These are phyloP conservation scores for Limanda limanda DNA, from an alignment of 2,113 vertebrate genomes.

Conservation along the genomic window DNA sequence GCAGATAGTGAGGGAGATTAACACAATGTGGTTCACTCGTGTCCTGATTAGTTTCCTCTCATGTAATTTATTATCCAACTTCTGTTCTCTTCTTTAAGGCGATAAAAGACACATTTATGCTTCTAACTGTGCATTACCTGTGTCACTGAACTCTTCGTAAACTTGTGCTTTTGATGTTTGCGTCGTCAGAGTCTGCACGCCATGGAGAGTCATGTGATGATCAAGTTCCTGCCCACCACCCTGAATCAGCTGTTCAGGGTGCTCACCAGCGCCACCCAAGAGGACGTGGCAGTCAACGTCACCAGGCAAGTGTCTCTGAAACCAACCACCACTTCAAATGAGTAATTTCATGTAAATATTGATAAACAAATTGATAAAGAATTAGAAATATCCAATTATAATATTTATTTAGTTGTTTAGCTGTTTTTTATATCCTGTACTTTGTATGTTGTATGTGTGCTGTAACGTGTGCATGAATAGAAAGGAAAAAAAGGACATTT, in stretches of 20 bases:
- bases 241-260: conserved; percentile 98
- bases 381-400: too few relatives aligned
- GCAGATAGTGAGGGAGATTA: conserved; percentile 27
- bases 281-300: conserved; percentile 97
- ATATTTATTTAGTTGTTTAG: too few relatives aligned
- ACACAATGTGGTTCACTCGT: conserved; percentile 4
- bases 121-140: neutral
- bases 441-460: too few relatives aligned
- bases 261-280: conserved; percentile 90
- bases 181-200: conserved; percentile 91
- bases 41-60: conserved; percentile 41
- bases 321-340: neutral
- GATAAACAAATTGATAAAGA: too few relatives aligned
- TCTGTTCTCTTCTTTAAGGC: neutral
- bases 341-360: too few relatives aligned
- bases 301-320: conserved; percentile 85
- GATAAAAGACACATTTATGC: neutral
- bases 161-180: conserved; percentile 3
- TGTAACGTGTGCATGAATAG: too few relatives aligned
- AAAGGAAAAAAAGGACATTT: too few relatives aligned
- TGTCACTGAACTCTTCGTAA: neutral
- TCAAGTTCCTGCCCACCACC: conserved; percentile 95
- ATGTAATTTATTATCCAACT: neutral
- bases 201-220: conserved; percentile 98
- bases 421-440: too few relatives aligned